Conservation (phyloP, 2,113 vertebrate species). For the Indicator maculatus region DNA sequence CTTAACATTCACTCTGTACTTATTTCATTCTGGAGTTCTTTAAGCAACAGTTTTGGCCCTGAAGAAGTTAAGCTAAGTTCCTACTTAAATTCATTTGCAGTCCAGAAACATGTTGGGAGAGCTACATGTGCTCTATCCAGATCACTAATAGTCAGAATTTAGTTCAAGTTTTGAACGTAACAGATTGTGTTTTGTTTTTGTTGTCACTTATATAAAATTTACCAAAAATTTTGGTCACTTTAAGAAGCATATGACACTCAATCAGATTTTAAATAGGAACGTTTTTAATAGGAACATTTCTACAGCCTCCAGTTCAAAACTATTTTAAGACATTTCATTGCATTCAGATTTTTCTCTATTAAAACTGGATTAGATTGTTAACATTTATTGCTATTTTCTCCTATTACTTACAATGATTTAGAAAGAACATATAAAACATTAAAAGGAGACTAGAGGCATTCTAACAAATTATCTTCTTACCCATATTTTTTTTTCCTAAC, state of each 20-base stretch:
- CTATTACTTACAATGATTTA: conserved; percentile 18
- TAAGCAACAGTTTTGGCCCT: not conserved
- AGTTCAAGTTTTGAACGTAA: not conserved
- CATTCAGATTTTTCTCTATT: conserved; percentile 10
- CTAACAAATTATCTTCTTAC: conserved; percentile 40
- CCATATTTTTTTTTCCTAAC: not conserved
- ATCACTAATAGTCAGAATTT: not conserved
- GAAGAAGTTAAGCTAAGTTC: not conserved
- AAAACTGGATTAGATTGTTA: conserved; percentile 54
- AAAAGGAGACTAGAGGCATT: not conserved
- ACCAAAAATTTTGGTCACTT: not conserved
- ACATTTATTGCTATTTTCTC: conserved; percentile 44
- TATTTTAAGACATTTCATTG: conserved; percentile 45
- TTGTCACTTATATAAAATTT: not conserved
- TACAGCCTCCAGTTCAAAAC: not conserved
- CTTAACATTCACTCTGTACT: not conserved
- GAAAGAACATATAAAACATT: conserved; percentile 14
- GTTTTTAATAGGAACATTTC: not conserved
- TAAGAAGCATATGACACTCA: not conserved
- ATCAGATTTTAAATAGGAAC: not conserved
- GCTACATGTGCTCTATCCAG: not conserved
- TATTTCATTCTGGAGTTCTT: not conserved
- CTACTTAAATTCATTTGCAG: not conserved
- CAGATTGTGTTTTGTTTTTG: not conserved
- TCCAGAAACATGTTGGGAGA: not conserved